Percentiles rank a stretch among this genome's conserved stretches.
phyloP scores from a whole-genome alignment of 2,888 invertebrate genomes.

The Lepidocyrtoides sp. region DNA sequence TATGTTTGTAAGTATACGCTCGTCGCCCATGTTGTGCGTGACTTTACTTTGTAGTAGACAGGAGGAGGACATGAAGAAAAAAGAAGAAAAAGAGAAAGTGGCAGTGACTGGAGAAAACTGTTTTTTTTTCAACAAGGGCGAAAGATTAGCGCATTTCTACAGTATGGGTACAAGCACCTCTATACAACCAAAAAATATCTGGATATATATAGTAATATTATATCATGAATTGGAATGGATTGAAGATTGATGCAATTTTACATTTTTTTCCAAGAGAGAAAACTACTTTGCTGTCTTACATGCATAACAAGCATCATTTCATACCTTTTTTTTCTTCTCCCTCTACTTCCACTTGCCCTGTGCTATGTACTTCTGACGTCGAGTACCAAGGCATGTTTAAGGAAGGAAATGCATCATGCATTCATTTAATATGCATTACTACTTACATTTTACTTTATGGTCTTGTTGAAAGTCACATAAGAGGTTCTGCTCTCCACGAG shows the following conservation, averaged over 20 bases:
- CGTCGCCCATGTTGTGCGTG: slow-evolving; percentile 11
- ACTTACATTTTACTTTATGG: slow-evolving; percentile 47
- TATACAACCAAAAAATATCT: slow-evolving; percentile 26
- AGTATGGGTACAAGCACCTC: not conserved
- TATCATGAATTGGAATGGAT: slow-evolving; percentile 50
- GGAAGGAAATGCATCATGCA: slow-evolving; percentile 55
- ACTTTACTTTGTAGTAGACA: slow-evolving; percentile 14
- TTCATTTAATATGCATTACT: slow-evolving; percentile 76
- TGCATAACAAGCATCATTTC: not conserved
- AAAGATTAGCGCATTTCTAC: slow-evolving; percentile 50
- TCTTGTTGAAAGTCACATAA: slow-evolving; percentile 14
- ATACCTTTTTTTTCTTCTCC: not conserved
- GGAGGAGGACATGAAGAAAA: slow-evolving; percentile 2
- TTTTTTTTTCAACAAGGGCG: slow-evolving; percentile 13
- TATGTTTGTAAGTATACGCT: too few relatives aligned
- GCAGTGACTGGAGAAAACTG: slow-evolving; percentile 30
- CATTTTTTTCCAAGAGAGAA: slow-evolving; percentile 23
- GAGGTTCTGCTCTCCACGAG: slow-evolving; percentile 5
- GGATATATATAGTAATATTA: not conserved
- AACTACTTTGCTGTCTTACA: slow-evolving; percentile 38
- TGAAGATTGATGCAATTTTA: slow-evolving; percentile 46
- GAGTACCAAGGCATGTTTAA: not conserved
- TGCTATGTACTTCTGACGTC: slow-evolving; percentile 16
- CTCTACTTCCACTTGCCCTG: not conserved
- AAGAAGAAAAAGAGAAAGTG: not conserved